Conservation (phyloP, 2,797 vertebrate species). For the Acanthis flammea region DNA sequence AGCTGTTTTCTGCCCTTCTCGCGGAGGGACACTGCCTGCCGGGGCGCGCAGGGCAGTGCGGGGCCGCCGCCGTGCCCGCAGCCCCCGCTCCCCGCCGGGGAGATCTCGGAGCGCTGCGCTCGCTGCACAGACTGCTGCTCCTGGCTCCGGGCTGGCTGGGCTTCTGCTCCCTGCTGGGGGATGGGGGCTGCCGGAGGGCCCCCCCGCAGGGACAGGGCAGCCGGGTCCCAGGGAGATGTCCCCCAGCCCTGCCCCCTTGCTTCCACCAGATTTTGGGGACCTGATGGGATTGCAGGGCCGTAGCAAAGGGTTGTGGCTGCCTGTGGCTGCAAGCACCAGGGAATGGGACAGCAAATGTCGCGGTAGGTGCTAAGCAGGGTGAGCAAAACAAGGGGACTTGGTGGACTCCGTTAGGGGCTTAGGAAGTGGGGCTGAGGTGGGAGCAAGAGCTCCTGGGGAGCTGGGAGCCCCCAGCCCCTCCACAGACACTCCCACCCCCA, state of each 20-base stretch:
- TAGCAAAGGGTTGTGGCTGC: not conserved
- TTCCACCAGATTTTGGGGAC: not conserved
- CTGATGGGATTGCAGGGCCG: fast-evolving
- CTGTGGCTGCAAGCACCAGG: fast-evolving
- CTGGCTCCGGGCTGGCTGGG: not conserved
- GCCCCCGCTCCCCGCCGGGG: not conserved
- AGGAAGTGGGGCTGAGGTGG: not conserved
- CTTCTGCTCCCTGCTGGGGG: not conserved
- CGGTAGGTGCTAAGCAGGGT: not conserved
- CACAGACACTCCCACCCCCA: not conserved
- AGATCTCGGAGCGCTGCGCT: not conserved
- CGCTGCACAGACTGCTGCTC: no score
- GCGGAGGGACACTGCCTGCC: not conserved
- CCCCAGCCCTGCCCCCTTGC: not conserved
- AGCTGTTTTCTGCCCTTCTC: not conserved
- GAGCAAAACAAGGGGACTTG: not conserved
- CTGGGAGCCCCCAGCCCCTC: not conserved
- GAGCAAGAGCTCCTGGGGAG: not conserved
- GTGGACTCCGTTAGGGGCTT: not conserved
- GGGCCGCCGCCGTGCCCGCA: no score
- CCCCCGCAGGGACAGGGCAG: no score
- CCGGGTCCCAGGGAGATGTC: no score
- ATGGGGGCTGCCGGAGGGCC: not conserved
- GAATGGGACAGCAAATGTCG: not conserved
- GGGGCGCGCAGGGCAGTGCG: not conserved